Conservation (phyloP, 1,140 invertebrate species). For the Leptonema lineaticorne region DNA sequence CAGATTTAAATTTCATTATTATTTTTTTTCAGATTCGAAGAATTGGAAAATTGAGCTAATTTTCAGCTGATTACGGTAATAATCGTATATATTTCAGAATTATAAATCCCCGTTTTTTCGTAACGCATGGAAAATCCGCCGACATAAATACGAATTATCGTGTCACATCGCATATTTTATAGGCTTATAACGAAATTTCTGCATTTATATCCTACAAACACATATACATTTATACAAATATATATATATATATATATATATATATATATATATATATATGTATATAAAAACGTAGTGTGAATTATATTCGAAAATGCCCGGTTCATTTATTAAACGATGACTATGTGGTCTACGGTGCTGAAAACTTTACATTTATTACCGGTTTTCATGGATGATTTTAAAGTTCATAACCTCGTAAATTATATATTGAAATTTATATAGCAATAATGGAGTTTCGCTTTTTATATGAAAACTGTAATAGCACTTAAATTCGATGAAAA, state of each 20-base stretch:
- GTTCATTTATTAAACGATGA: slow-evolving; percentile 13
- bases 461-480: no score
- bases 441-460: no score
- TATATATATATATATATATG: no score
- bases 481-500: no score
- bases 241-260: background rate
- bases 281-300: no score
- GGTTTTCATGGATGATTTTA: background rate
- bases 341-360: background rate
- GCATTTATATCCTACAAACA: background rate
- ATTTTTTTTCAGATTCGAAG: background rate
- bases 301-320: no score
- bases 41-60: background rate
- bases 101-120: background rate
- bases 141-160: slow-evolving; percentile 11
- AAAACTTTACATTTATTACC: slow-evolving; percentile 15
- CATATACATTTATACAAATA: background rate
- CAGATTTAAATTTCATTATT: background rate
- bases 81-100: slow-evolving; percentile 5
- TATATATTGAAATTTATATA: background rate
- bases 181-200: slow-evolving; percentile 18
- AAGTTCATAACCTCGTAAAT: slow-evolving; percentile 1
- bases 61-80: background rate
- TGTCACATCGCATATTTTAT: slow-evolving; percentile 13
- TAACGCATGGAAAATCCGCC: slow-evolving; percentile 2